Base-by-base conservation (phyloP, 2,113 vertebrate species). In the Acanthisitta chloris region DNA sequence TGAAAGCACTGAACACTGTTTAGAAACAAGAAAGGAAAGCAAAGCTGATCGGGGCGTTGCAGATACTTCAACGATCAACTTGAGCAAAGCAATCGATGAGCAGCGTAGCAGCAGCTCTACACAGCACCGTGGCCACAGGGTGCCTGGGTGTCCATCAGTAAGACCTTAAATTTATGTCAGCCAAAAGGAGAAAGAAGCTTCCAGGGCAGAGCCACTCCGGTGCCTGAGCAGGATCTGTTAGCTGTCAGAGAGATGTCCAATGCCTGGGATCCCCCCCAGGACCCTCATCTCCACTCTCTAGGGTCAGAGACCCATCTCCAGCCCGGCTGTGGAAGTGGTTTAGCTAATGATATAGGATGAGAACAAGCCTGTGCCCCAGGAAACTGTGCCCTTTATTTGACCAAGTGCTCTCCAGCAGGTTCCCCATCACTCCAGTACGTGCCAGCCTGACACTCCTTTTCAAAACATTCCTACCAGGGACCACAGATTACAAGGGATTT, bases 111-210 rank as follows among this genome's bases (percentile, higher is more conserved):
- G 88, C 71, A 9, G 5, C 69, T 49, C 88, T 40, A 61, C 58
- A 4, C 65, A 13, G 38, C 3, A 1, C 42, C 4, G 3, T 0
- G 2, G 29, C 59, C 4, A 2, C 2, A 0, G 59, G 54, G 55
- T 65, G 88, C 43, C 36, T 34, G 23, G 26, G 42, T 14, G 5
- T 4, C 81, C 29, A 17, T 24, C 64, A 59, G 2, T 9, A 51
- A 65, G 49, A 40, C 25, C 48, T 74, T 2, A 14, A 21, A 66
- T 78, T 81, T 10, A 3, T 48, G 33, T 18, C 54, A 38, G 20
- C 65, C 14, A 2, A 46, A 86, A 80, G 83, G 45, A 58, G 59
- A 40, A 28, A 16, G 54, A 51, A 70, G 38, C 46, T 89, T 21
- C 34, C 78, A 71, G 54, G 64, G 36, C 42, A 80, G 38, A 17